These are phyloP conservation scores for Noctua janthe DNA, from an alignment of 2,888 invertebrate species.

Conservation along the genomic window DNA sequence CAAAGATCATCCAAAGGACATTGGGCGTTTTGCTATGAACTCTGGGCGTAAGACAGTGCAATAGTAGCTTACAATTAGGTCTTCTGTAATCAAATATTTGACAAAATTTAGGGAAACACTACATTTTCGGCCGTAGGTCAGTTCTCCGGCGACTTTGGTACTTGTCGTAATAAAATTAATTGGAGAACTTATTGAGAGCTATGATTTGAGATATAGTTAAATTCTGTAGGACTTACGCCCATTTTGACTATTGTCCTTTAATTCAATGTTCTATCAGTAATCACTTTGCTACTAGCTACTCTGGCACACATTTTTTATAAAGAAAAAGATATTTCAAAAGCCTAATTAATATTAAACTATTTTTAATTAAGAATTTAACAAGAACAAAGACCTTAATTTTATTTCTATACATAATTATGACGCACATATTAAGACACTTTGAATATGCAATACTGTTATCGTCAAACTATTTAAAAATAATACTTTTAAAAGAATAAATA, in stretches of 20 bases:
- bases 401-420: slow-evolving; percentile 38
- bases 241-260: neutral
- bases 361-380: slow-evolving; percentile 37
- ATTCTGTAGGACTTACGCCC: neutral
- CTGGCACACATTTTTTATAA: slow-evolving; percentile 51
- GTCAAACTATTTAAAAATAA: slow-evolving; percentile 32
- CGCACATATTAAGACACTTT: slow-evolving; percentile 56
- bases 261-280: slow-evolving; percentile 20
- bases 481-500: slow-evolving; percentile 39
- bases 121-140: neutral
- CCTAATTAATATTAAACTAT: slow-evolving; percentile 26
- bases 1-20: neutral
- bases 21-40: neutral
- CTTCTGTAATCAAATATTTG: neutral
- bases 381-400: slow-evolving; percentile 38
- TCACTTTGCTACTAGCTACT: slow-evolving; percentile 45
- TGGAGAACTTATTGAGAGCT: neutral
- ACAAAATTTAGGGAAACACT: neutral
- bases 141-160: neutral
- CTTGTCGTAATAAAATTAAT: neutral
- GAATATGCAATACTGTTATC: slow-evolving; percentile 33
- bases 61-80: neutral
- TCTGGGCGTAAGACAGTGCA: neutral
- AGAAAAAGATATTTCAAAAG: slow-evolving; percentile 25
- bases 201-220: neutral